Conservation (phyloP, 2,797 vertebrate species). For the Diceros bicornis region DNA sequence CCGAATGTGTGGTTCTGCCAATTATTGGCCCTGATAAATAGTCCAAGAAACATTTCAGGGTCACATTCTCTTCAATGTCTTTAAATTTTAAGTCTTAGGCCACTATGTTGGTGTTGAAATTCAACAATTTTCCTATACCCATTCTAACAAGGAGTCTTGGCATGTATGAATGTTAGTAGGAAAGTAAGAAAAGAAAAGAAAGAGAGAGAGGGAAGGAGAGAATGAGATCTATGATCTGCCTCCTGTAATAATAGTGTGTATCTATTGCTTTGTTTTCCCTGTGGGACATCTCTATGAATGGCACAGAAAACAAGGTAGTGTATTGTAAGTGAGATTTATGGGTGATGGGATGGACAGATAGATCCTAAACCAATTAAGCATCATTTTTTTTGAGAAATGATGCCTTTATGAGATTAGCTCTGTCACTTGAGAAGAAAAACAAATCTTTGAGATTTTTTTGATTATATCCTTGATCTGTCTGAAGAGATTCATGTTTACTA, state of each 20-base stretch:
- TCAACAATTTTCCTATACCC: neutral
- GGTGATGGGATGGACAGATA: neutral
- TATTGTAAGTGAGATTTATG: neutral
- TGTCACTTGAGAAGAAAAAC: slow-evolving; percentile 44
- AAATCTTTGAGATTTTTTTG: neutral
- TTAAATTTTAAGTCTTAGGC: neutral
- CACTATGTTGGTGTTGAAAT: neutral
- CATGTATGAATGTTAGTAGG: neutral
- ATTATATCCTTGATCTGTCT: neutral
- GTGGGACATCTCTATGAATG: slow-evolving; percentile 2
- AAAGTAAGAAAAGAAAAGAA: neutral
- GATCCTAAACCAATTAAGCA: neutral
- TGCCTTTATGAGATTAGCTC: slow-evolving; percentile 26
- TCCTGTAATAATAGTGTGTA: neutral
- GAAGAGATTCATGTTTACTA: neutral
- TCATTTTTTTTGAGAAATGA: neutral
- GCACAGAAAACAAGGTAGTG: neutral
- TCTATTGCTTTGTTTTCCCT: neutral
- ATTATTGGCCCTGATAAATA: neutral
- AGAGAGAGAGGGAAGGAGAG: neutral
- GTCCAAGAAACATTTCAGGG: neutral
- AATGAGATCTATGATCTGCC: neutral
- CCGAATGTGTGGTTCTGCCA: neutral
- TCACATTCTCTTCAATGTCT: neutral
- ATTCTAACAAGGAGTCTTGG: neutral